These are phyloP conservation scores for Sylvia borin DNA, from an alignment of 2,797 vertebrate species.

Conservation along the genomic window DNA sequence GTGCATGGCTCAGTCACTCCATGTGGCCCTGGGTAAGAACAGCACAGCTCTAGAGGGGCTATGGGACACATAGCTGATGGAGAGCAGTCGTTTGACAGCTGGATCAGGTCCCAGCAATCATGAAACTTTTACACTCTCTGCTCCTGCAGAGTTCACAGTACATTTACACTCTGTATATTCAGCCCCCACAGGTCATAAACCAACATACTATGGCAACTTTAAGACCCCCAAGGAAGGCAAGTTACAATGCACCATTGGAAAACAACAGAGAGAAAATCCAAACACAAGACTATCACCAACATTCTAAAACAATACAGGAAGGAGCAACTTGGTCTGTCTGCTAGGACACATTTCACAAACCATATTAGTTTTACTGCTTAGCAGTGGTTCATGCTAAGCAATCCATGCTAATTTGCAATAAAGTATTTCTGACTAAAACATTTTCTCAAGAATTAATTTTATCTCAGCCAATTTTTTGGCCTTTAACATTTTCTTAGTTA, in stretches of 20 bases:
- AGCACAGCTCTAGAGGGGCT: not conserved
- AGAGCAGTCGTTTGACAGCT: not conserved
- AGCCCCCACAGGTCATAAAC: not conserved
- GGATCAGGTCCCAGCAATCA: not conserved
- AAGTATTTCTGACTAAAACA: not conserved
- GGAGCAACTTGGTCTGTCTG: not conserved
- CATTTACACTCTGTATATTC: not conserved
- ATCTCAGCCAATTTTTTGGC: not conserved
- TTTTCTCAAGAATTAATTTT: constrained; percentile 5
- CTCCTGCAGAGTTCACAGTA: not conserved
- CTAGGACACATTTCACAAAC: not conserved
- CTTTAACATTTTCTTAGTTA: not conserved
- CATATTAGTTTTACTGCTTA: not conserved
- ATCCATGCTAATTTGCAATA: not conserved
- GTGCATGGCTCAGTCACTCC: not conserved
- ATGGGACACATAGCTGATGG: not conserved
- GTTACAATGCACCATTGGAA: not conserved
- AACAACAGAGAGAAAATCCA: not conserved
- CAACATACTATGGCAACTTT: not conserved
- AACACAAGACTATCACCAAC: not conserved
- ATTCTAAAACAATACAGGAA: not conserved
- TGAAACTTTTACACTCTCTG: not conserved
- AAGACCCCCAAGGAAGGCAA: not conserved
- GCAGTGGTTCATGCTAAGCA: not conserved
- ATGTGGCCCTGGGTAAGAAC: fast-evolving